These are phyloP conservation scores for Atta cephalotes DNA, from an alignment of 1,140 invertebrate genomes.

Conservation along the genomic window DNA sequence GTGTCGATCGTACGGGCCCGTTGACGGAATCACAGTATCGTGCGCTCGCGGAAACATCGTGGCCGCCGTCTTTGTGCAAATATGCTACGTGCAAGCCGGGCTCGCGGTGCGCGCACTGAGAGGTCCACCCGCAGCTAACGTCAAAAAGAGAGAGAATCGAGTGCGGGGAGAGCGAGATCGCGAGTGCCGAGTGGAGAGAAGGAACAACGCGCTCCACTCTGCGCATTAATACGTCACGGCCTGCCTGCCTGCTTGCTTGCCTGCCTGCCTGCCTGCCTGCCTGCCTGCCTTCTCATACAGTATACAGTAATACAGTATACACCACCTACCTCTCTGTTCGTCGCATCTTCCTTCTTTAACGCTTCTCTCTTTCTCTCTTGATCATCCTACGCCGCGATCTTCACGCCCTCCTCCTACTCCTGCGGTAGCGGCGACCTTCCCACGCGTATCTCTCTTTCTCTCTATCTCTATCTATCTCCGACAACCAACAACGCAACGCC, in stretches of 20 bases:
- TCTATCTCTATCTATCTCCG: background rate
- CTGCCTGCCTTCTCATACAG: slow-evolving; percentile 12
- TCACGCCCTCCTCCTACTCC: slow-evolving; percentile 26
- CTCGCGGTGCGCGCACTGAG: slow-evolving; percentile 69
- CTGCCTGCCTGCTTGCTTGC: background rate
- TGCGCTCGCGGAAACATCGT: slow-evolving; percentile 66
- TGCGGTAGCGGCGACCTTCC: slow-evolving; percentile 33
- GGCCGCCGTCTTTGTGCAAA: slow-evolving; percentile 66
- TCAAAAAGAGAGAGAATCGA: slow-evolving; percentile 43
- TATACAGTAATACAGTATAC: too few relatives aligned
- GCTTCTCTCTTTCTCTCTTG: slow-evolving; percentile 51
- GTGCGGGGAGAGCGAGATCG: background rate
- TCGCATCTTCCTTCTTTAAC: slow-evolving; percentile 38
- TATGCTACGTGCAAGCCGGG: slow-evolving; percentile 68
- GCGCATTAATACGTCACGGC: slow-evolving; percentile 54
- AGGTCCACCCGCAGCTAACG: slow-evolving; percentile 1
- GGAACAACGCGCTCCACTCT: slow-evolving; percentile 38
- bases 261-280: background rate
- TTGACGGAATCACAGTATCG: slow-evolving; percentile 66
- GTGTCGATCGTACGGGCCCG: slow-evolving; percentile 30
- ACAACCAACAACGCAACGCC: slow-evolving; percentile 18
- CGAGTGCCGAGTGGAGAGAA: background rate
- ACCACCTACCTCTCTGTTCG: slow-evolving; percentile 21
- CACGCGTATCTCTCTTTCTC: slow-evolving; percentile 33
- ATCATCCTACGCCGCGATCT: slow-evolving; percentile 35